Evolutionary conservation across 2,888 invertebrate species (phyloP).

Genomic region (Charanyca ferruginea): DNA sequence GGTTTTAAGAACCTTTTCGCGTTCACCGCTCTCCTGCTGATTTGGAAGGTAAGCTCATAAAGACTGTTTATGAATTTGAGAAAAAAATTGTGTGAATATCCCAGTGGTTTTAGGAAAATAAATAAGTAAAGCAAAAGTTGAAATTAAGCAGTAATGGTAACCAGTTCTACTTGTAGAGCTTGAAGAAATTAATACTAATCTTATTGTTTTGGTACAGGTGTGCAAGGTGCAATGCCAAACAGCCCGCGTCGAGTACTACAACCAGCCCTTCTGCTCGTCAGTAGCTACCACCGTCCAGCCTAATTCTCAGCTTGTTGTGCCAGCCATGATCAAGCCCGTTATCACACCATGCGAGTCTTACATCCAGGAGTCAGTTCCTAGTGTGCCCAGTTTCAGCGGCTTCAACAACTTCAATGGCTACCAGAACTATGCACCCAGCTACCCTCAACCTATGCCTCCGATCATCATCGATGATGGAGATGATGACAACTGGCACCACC

Average conservation of each 20-base stretch:
- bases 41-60: constrained; percentile 63
- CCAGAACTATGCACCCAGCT: constrained; percentile 47
- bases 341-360: constrained; percentile 62
- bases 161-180: not conserved
- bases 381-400: constrained; percentile 49
- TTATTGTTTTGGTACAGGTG: constrained; percentile 23
- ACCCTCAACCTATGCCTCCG: constrained; percentile 65
- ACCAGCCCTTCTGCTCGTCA: constrained; percentile 46
- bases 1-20: constrained; percentile 67
- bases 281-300: constrained; percentile 51
- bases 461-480: constrained; percentile 70
- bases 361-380: constrained; percentile 51
- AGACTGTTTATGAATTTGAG: not conserved
- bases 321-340: constrained; percentile 75
- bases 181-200: not conserved
- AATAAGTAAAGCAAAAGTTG: not conserved
- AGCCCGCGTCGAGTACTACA: constrained; percentile 52
- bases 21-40: constrained; percentile 60
- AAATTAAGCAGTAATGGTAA: not conserved
- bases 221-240: constrained; percentile 47
- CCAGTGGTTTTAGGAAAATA: too few species aligned
- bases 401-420: constrained; percentile 26
- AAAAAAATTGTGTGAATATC: too few species aligned
- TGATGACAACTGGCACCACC: constrained; percentile 66
- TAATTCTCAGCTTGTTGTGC: constrained; percentile 73